Evolutionary conservation across 2,888 invertebrate species (phyloP).

Genomic region (Mesorhabditis belari): DNA sequence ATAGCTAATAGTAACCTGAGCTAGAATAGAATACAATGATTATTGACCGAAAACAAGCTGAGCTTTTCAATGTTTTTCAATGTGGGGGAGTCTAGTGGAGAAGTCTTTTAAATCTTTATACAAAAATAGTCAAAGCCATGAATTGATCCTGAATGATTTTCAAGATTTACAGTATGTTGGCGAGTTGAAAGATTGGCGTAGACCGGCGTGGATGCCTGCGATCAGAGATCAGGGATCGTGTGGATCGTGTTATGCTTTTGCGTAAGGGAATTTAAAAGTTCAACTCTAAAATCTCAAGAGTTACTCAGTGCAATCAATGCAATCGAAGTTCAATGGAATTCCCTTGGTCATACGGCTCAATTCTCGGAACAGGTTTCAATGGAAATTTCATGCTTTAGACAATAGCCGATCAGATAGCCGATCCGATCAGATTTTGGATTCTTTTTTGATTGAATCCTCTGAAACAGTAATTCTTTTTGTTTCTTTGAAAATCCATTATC

Average conservation of each 20-base stretch:
- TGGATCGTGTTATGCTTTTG: background rate
- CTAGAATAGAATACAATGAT: background rate
- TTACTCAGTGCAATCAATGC: background rate
- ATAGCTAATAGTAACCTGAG: no score
- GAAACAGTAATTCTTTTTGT: no score
- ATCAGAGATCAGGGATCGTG: background rate
- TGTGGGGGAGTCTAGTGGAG: no score
- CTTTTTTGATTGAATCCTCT: no score
- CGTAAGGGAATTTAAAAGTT: background rate
- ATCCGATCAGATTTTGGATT: no score
- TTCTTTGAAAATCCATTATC: no score
- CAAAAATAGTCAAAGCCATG: background rate
- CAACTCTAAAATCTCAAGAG: background rate
- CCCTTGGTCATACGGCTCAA: background rate
- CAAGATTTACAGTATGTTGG: background rate
- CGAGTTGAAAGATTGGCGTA: background rate
- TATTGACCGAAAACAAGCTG: background rate
- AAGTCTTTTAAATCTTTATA: no score
- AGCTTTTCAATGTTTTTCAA: no score
- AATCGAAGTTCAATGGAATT: background rate
- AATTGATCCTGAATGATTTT: background rate
- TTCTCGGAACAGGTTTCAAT: background rate
- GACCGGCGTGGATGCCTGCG: background rate
- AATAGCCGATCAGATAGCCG: no score
- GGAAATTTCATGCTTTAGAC: no score